These are phyloP conservation scores for Jordanella pulchra DNA, from an alignment of 2,797 vertebrate species.

Conservation along the genomic window DNA sequence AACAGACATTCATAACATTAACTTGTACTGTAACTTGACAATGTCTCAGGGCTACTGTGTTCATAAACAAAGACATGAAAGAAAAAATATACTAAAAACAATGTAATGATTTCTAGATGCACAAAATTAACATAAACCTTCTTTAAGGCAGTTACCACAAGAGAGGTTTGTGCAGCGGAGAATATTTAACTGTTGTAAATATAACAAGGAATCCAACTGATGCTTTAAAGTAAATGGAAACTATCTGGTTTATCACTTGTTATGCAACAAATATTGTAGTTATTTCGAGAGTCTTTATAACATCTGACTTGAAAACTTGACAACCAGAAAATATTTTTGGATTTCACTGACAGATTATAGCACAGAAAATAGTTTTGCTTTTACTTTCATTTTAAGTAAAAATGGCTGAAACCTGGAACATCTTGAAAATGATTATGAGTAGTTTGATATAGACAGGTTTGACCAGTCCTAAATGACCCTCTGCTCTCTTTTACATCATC, in stretches of 20 bases:
- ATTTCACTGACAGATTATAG: not conserved
- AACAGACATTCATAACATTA: no score
- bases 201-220: not conserved
- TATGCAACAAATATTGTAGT: not conserved
- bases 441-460: no score
- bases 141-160: not conserved
- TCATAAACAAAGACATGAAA: not conserved
- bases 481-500: no score
- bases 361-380: not conserved
- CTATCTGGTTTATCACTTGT: not conserved
- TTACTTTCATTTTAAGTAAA: no score
- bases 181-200: not conserved
- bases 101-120: not conserved
- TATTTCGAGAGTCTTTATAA: not conserved
- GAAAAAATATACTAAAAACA: not conserved
- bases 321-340: not conserved
- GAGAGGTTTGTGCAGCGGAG: not conserved
- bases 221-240: not conserved
- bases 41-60: no score
- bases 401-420: no score
- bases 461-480: not conserved
- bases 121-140: not conserved
- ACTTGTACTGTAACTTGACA: no score
- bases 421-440: no score
- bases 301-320: not conserved